Evolutionary conservation across 2,797 vertebrate species (phyloP).

Genomic region (Chaetodon trifasciatus): DNA sequence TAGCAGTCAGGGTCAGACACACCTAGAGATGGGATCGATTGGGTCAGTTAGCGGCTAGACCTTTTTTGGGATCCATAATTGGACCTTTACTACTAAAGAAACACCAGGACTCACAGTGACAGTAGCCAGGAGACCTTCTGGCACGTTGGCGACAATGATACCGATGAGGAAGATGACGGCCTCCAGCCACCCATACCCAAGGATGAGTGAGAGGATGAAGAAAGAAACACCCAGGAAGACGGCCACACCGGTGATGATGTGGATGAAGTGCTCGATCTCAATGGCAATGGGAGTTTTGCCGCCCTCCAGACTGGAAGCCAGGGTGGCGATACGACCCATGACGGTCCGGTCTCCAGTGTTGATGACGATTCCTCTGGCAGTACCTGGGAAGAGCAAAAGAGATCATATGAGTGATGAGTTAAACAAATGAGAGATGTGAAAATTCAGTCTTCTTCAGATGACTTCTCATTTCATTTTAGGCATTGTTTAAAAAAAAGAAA

Average conservation of each 20-base stretch:
- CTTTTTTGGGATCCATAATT: background rate
- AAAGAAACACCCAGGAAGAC: slow-evolving; percentile 95
- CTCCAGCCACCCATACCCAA: slow-evolving; percentile 96
- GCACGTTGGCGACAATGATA: slow-evolving; percentile 98
- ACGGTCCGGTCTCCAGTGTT: slow-evolving; percentile 96
- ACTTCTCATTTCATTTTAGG: too few relatives aligned
- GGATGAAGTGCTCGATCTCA: slow-evolving; percentile 98
- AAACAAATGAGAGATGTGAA: background rate
- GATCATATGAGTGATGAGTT: background rate
- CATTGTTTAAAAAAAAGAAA: too few relatives aligned
- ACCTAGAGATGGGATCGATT: slow-evolving; percentile 80
- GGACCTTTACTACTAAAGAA: background rate
- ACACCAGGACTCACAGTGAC: slow-evolving; percentile 90
- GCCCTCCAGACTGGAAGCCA: slow-evolving; percentile 94
- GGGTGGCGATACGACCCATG: slow-evolving; percentile 95
- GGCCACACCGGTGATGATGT: slow-evolving; percentile 96
- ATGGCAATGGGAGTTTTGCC: slow-evolving; percentile 94
- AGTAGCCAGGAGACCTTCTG: slow-evolving; percentile 95
- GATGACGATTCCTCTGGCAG: slow-evolving; percentile 94
- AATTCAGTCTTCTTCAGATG: background rate
- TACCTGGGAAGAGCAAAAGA: slow-evolving; percentile 81
- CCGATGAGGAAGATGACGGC: slow-evolving; percentile 98
- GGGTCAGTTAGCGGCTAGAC: background rate
- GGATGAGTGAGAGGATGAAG: slow-evolving; percentile 95
- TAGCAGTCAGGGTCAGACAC: slow-evolving; percentile 96